Base-by-base conservation (phyloP, 2,113 vertebrate species). In the Archocentrus centrarchus region DNA sequence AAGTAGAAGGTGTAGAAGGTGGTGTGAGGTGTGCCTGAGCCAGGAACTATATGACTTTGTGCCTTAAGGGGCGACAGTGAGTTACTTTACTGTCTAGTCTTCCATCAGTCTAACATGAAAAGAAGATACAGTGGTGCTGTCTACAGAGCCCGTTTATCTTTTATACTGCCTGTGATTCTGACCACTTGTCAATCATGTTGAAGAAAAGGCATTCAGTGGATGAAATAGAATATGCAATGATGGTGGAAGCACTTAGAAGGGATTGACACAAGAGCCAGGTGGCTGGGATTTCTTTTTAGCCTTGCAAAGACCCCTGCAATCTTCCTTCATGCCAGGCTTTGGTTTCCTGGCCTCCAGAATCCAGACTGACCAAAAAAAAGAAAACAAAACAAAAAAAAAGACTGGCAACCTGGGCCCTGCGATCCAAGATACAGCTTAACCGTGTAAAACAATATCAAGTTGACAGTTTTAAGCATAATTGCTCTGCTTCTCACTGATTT, bases 91-190 rank as follows among this genome's bases (percentile, higher is more conserved):
- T 53, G 17, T 53, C 44, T 73, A 53, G 30, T 73, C 66, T 53
- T 73, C 66, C 44, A 50, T 73, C 66, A 73, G 44, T 53, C 66
- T 53, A 53, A 73, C 66, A 53, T 73, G 44, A 53, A 32, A 73
- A 17, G 24, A 53, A 73, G 27, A 53, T n/a, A 53, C 24, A 53
- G 44, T 53, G 32, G 66, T 32, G 66, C 66, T 5, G 44, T 20
- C 66, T 53, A n/a, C 17, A 73, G 66, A 53, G 66, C 6, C 0
- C 3, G 1, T 53, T n/a, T 53, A 32, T 32, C 66, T 73, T n/a
- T 53, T 30, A 73, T 32, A 73, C 17, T 32, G 27, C 24, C 44
- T 50, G 24, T 50, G 66, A 70, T 70, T 70, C 50, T 70, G 66
- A 70, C 66, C 44, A 70, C 44, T 50, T 70, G 66, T 70, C 66